These are phyloP conservation scores for Paedocypris sp. DNA, from an alignment of 2,113 vertebrate species.

Conservation along the genomic window DNA sequence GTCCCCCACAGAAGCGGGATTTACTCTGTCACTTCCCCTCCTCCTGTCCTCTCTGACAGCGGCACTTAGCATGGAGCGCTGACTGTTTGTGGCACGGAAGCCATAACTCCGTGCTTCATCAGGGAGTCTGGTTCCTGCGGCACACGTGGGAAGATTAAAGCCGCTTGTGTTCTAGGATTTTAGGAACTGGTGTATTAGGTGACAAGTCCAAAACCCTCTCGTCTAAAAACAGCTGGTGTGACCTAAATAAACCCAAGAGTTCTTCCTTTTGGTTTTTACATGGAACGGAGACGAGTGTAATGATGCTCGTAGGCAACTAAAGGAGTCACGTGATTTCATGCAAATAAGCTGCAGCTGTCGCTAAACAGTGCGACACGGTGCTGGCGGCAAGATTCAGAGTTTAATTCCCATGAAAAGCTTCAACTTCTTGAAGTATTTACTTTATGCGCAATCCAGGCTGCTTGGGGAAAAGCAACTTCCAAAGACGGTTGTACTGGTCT, in stretches of 20 bases:
- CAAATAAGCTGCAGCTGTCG: too few relatives aligned
- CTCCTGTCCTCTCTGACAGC: conserved; percentile 18
- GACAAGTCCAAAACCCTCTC: background rate
- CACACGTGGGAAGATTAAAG: conserved; percentile 7
- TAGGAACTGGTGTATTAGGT: background rate
- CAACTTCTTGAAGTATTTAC: too few relatives aligned
- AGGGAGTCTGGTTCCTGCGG: background rate
- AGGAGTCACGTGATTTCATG: too few relatives aligned
- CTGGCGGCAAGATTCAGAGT: too few relatives aligned
- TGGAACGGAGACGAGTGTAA: background rate
- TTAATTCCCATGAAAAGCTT: too few relatives aligned
- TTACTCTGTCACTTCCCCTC: conserved; percentile 21
- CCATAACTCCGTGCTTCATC: conserved; percentile 6
- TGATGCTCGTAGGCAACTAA: too few relatives aligned
- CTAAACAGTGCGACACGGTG: background rate
- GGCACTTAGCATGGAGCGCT: conserved; percentile 20
- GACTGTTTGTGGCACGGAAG: conserved; percentile 11
- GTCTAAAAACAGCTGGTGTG: conserved; percentile 2
- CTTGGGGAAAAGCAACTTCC: too few relatives aligned
- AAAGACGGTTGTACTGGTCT: too few relatives aligned
- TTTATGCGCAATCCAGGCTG: too few relatives aligned
- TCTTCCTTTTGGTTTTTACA: background rate
- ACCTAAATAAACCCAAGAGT: background rate
- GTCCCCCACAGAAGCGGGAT: conserved; percentile 18
- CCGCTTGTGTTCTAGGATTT: background rate